A percentile compares a stretch with the other conserved stretches of the same genome.
Evolutionary conservation across 2,888 invertebrate genomes (phyloP).

Genomic region (Anagyrus pseudococci): DNA sequence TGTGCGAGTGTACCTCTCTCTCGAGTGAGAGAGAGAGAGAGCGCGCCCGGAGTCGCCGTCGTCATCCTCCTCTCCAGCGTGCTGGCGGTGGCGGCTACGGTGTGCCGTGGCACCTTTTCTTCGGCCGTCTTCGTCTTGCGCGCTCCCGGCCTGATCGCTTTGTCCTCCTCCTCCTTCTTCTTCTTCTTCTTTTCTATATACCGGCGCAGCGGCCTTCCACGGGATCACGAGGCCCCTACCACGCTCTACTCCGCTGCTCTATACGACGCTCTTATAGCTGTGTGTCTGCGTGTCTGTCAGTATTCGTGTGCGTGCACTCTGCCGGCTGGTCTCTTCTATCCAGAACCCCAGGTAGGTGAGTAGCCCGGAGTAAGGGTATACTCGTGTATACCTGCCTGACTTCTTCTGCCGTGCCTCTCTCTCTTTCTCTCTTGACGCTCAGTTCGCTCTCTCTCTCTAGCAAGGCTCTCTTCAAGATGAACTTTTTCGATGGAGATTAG

Average conservation of each 20-base stretch:
- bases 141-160: slow-evolving; percentile 26
- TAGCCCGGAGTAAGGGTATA: too few species aligned
- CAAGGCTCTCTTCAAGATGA: too few species aligned
- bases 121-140: slow-evolving; percentile 31
- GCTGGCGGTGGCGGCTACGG: slow-evolving; percentile 41
- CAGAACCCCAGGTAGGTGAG: too few species aligned
- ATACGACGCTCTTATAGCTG: not conserved
- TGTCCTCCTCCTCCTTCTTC: slow-evolving; percentile 22
- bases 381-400: too few species aligned
- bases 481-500: too few species aligned
- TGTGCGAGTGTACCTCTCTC: slow-evolving; percentile 6
- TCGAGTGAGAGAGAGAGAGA: slow-evolving; percentile 4
- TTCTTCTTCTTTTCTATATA: too few species aligned
- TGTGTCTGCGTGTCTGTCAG: too few species aligned
- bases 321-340: too few species aligned
- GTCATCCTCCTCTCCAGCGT: slow-evolving; percentile 24
- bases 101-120: slow-evolving; percentile 39
- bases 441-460: too few species aligned
- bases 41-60: slow-evolving; percentile 13
- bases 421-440: too few species aligned
- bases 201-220: slow-evolving; percentile 26
- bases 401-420: too few species aligned
- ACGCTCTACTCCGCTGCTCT: not conserved
- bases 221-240: slow-evolving; percentile 35
- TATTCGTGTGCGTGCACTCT: too few species aligned